Conservation (phyloP, 2,797 vertebrate species). For the Sebastes nivosus region DNA sequence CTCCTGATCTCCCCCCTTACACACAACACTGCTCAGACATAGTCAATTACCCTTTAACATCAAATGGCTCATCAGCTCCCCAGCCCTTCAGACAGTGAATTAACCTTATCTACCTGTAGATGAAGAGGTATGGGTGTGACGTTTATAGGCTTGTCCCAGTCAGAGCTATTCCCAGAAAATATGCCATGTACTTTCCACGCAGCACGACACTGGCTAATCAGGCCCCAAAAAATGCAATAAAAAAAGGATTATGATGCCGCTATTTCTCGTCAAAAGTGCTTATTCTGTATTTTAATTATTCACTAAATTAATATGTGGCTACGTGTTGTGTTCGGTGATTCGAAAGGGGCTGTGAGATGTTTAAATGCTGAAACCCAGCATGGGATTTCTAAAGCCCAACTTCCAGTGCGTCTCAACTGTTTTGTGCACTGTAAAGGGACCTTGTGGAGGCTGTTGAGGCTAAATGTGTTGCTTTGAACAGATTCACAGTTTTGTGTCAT, state of each 20-base stretch:
- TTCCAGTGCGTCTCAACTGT: not conserved
- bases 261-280: constrained; percentile 61
- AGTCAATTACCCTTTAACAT: constrained; percentile 81
- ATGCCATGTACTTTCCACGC: constrained; percentile 66
- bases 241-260: constrained; percentile 75
- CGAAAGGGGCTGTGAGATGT: constrained; percentile 31
- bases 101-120: constrained; percentile 78
- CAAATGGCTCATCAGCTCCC: constrained; percentile 66
- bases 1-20: constrained; percentile 15
- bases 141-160: constrained; percentile 35
- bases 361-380: constrained; percentile 58
- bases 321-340: constrained; percentile 42
- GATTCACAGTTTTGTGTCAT: not conserved
- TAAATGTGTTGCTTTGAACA: constrained; percentile 13
- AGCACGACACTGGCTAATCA: constrained; percentile 62
- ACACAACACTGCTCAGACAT: constrained; percentile 40
- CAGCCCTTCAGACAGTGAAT: constrained; percentile 70
- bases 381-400: constrained; percentile 51
- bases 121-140: constrained; percentile 61
- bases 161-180: constrained; percentile 53
- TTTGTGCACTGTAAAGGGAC: not conserved
- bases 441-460: not conserved
- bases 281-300: constrained; percentile 65
- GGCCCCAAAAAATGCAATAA: constrained; percentile 76
- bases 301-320: constrained; percentile 51